Evolutionary conservation across 2,113 vertebrate genomes (phyloP).

Genomic region (Tupaia tana): DNA sequence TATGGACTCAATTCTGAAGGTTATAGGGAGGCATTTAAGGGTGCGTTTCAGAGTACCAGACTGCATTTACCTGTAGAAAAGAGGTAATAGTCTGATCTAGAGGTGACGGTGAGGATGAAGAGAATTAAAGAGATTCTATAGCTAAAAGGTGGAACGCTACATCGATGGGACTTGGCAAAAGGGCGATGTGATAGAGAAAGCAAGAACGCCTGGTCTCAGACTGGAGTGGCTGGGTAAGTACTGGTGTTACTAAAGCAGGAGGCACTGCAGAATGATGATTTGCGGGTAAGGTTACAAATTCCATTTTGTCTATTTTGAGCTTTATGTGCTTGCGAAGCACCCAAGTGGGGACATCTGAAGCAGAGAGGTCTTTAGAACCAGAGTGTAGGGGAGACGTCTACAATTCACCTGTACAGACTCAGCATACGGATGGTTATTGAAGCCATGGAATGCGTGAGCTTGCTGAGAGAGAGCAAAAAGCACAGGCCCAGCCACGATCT

Average conservation of each 20-base stretch:
- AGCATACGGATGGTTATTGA: background rate
- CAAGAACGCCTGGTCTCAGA: background rate
- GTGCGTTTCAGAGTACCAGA: background rate
- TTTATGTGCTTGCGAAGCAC: background rate
- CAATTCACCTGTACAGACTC: background rate
- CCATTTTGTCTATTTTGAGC: background rate
- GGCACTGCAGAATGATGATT: background rate
- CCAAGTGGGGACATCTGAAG: background rate
- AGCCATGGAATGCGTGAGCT: background rate
- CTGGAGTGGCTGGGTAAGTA: background rate
- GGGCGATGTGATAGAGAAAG: background rate
- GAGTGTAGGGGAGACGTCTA: background rate
- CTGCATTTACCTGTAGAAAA: background rate
- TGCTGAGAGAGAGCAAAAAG: background rate
- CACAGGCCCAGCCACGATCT: background rate
- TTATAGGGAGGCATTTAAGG: background rate
- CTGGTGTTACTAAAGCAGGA: background rate
- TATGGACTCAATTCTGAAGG: background rate
- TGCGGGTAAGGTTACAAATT: background rate
- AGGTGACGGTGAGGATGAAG: background rate
- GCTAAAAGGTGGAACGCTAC: background rate
- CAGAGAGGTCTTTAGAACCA: background rate
- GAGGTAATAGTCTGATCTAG: background rate
- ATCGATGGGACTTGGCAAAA: background rate
- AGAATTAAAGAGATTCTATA: background rate